Base-by-base conservation (phyloP, 2,888 invertebrate species). In the Drosophila putrida region DNA sequence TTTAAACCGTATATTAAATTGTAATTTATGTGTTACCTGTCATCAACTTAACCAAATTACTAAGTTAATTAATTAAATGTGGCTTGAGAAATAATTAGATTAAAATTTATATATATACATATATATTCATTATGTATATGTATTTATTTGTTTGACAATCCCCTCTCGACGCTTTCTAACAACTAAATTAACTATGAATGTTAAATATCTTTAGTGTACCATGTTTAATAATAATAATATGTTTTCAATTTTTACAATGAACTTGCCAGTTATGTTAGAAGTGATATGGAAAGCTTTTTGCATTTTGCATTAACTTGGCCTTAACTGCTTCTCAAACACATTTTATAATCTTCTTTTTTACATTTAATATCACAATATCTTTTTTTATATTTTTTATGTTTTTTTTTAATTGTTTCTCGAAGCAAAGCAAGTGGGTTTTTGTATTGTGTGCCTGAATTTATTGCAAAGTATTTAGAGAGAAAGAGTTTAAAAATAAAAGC, bases 301-400 rank as follows among this genome's bases (percentile, higher is more conserved):
- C 78, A 55, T 62, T 61, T 35, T 28, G 35, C 36, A 57, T 57
- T 57, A 36, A 36, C 57, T 46, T 46, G 71, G 65, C 72, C 43
- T 67, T 54, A 57, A 44, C 58, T 66, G 51, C 60, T 79, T 61
- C 55, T 81, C 46, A 44, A 72, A 77, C 67, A 77, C 60, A 46
- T 63, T 68, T 65, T 57, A 13, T 33, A 41, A 65, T 65, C 61
- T 75, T 58, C 57, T 50, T 64, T 70, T 79, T 88, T 72, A 86
- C 80, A 88, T 79, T 83, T 87, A 87, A 83, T 87, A 87, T 87
- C 86, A 87, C 86, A 87, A 89, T 88, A 88, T 86, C 72, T 89
- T 71, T 78, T 71, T 80, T 85, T 11, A 46, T 47, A 60, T 71
- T 67, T 54, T 67, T 58, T 58, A 57, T 65, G 49, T 54, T 60